Percentiles rank a stretch among this genome's conserved stretches.
phyloP scores from a whole-genome alignment of 35 echinoderm and acorn worm species.

The Ophiothrix spiculata region DNA sequence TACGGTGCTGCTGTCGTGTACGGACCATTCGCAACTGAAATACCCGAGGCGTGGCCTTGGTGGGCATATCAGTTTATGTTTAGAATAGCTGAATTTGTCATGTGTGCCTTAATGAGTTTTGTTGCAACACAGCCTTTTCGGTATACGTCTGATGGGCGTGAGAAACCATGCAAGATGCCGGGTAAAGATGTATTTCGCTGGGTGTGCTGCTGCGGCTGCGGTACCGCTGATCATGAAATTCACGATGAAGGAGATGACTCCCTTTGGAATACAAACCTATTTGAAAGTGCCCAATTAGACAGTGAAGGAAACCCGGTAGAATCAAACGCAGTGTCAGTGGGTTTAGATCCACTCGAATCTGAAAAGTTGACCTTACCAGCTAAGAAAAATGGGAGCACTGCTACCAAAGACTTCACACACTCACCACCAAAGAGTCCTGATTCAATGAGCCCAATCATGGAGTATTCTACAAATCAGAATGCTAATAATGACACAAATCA shows the following conservation, averaged over 20 bases:
- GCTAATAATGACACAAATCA: not conserved
- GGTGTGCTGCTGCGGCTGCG: not conserved
- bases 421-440: not conserved
- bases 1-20: constrained; percentile 91
- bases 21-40: constrained; percentile 54
- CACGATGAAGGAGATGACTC: not conserved
- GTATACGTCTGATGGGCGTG: constrained; percentile 65
- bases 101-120: constrained; percentile 93
- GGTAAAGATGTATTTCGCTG: not conserved
- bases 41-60: constrained; percentile 93
- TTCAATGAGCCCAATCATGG: not conserved
- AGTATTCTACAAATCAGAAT: not conserved
- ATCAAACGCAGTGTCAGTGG: not conserved
- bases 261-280: not conserved
- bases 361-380: not conserved
- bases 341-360: not conserved
- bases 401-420: not conserved
- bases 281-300: constrained; percentile 2
- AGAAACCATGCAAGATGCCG: constrained; percentile 32
- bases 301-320: not conserved
- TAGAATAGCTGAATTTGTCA: constrained; percentile 71
- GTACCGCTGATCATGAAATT: not conserved
- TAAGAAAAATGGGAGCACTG: not conserved
- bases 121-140: constrained; percentile 97
- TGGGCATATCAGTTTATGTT: constrained; percentile 87